These are phyloP conservation scores for Riparia riparia DNA, from an alignment of 2,113 vertebrate species.

Conservation along the genomic window DNA sequence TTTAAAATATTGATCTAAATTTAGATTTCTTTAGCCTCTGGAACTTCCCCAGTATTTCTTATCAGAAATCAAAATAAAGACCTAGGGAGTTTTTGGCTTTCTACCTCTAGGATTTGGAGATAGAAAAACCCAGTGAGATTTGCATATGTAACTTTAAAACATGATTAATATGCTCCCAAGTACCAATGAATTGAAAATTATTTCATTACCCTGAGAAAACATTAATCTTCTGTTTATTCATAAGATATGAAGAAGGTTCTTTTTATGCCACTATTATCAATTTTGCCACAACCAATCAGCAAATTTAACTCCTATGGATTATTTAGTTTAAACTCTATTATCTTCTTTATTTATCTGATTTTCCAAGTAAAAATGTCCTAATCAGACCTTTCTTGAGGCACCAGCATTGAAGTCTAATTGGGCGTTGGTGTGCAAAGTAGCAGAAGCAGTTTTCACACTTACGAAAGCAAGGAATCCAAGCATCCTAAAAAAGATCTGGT, in stretches of 20 bases:
- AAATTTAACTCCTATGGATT: neutral
- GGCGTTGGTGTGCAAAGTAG: neutral
- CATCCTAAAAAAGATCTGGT: neutral
- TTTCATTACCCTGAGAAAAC: neutral
- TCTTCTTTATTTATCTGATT: neutral
- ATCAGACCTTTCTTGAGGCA: neutral
- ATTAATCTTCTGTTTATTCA: neutral
- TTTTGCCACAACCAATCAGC: neutral
- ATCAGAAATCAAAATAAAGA: constrained; percentile 1
- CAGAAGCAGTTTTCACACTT: neutral
- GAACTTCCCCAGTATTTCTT: neutral
- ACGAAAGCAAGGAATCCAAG: neutral
- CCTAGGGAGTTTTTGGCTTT: neutral
- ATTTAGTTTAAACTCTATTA: neutral
- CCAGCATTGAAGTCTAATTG: neutral
- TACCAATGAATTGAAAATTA: neutral
- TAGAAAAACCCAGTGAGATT: neutral
- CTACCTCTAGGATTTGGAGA: neutral
- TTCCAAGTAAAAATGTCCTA: neutral
- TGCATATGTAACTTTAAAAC: neutral
- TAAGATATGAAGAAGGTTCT: neutral
- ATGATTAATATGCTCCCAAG: neutral
- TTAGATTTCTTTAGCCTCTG: neutral
- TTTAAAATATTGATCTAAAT: neutral
- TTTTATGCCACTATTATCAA: neutral